Evolutionary conservation across 2,113 vertebrate genomes (phyloP).

Genomic region (Emydura subglobosa): DNA sequence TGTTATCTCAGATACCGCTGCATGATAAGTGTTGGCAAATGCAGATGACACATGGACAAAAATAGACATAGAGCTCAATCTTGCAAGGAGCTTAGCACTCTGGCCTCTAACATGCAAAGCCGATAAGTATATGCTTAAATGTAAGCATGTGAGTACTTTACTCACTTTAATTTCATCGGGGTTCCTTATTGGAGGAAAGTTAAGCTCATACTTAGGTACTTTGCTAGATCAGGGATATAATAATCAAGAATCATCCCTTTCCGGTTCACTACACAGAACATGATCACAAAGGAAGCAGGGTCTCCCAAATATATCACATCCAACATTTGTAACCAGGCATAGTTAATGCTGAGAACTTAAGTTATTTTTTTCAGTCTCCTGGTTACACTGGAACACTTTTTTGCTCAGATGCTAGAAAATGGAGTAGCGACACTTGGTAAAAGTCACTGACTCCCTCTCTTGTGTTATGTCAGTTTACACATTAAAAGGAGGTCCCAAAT

Average conservation of each 20-base stretch:
- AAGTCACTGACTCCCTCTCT: background rate
- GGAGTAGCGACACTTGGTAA: background rate
- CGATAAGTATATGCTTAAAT: background rate
- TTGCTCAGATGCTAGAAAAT: background rate
- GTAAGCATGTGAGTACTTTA: background rate
- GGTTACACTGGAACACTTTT: background rate
- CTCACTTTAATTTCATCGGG: background rate
- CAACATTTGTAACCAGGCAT: background rate
- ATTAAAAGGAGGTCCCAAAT: background rate
- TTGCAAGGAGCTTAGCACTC: background rate
- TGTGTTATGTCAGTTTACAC: background rate
- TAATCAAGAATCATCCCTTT: background rate
- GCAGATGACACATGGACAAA: background rate
- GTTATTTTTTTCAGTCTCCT: background rate
- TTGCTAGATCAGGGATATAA: background rate
- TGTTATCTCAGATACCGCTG: background rate
- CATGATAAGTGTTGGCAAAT: background rate
- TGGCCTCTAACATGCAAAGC: background rate
- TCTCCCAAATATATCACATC: background rate
- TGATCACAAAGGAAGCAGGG: background rate
- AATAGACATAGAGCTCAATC: background rate
- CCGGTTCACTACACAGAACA: background rate
- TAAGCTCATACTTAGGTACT: background rate
- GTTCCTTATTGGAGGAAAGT: background rate
- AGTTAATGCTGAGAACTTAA: background rate